Percentiles rank a stretch among this genome's conserved stretches.
Conservation (phyloP, 2,888 invertebrate species). For the Oxyscelio sp. region DNA sequence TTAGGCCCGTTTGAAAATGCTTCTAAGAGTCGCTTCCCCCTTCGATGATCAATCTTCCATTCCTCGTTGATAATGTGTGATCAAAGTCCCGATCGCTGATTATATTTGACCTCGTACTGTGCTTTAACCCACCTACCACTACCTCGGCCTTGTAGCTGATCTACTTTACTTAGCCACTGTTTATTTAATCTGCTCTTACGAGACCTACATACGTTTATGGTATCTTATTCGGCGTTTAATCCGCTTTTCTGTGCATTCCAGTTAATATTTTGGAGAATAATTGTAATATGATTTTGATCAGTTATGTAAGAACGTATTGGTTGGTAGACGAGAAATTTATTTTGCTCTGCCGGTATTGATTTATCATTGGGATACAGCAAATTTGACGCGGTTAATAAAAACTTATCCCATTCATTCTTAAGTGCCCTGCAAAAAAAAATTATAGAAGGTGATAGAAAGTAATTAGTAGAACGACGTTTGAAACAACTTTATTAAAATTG, state of each 20-base stretch:
- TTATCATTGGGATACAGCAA: too few species aligned
- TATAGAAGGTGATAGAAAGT: too few species aligned
- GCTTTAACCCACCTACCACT: constrained; percentile 68
- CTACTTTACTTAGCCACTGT: constrained; percentile 74
- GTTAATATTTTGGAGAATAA: constrained; percentile 58
- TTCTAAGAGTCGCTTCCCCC: not conserved
- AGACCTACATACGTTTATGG: constrained; percentile 72
- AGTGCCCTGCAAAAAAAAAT: too few species aligned
- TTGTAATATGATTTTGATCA: constrained; percentile 35
- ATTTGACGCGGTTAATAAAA: too few species aligned
- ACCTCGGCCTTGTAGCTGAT: constrained; percentile 70
- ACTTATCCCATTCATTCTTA: too few species aligned
- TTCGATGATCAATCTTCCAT: not conserved
- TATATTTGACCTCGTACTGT: constrained; percentile 69
- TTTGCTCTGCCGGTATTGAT: not conserved
- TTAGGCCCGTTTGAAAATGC: constrained; percentile 44
- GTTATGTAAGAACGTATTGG: not conserved
- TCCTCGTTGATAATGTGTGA: not conserved
- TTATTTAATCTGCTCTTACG: constrained; percentile 76
- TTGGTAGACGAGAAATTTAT: not conserved
- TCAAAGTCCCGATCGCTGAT: constrained; percentile 36
- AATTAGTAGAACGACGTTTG: too few species aligned
- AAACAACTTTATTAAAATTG: too few species aligned
- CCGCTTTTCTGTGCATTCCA: constrained; percentile 63
- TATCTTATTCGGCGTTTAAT: constrained; percentile 67